Conservation (phyloP, 2,888 invertebrate genomes). For the Leucophenga montana region DNA sequence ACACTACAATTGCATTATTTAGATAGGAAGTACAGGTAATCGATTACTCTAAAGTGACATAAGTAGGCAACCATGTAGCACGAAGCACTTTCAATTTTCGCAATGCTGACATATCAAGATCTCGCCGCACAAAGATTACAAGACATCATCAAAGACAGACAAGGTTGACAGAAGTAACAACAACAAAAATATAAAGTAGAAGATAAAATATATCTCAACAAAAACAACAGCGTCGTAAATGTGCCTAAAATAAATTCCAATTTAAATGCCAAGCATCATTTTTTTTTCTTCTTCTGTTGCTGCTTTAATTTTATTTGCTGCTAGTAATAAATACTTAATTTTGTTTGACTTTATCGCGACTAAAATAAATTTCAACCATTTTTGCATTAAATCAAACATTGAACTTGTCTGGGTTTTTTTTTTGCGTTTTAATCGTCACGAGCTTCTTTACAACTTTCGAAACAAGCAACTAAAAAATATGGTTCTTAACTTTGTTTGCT, state of each 20-base stretch:
- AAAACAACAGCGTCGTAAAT: too few species aligned
- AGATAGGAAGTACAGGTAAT: background rate
- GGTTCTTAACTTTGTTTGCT: background rate
- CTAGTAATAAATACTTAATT: too few species aligned
- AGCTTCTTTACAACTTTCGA: constrained; percentile 22
- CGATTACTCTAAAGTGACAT: constrained; percentile 1
- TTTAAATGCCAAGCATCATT: constrained; percentile 5
- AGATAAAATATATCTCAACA: too few species aligned
- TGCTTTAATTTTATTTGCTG: too few species aligned
- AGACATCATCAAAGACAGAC: background rate
- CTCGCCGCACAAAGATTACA: background rate
- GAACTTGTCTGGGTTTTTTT: constrained; percentile 9
- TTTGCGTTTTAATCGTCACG: background rate
- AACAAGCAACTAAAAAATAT: background rate
- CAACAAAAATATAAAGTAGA: too few species aligned
- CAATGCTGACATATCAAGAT: constrained; percentile 11
- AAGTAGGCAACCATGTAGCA: constrained; percentile 1
- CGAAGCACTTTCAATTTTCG: constrained; percentile 11
- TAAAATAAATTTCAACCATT: background rate
- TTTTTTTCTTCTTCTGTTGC: background rate
- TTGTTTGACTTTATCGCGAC: background rate
- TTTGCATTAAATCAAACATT: constrained; percentile 9
- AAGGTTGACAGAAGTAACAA: background rate
- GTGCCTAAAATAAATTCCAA: background rate
- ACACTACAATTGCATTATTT: background rate